Percentiles rank a stretch among this genome's conserved stretches.
phyloP scores from a whole-genome alignment of 1,140 invertebrate genomes.

The Macrocentrus cingulum region DNA sequence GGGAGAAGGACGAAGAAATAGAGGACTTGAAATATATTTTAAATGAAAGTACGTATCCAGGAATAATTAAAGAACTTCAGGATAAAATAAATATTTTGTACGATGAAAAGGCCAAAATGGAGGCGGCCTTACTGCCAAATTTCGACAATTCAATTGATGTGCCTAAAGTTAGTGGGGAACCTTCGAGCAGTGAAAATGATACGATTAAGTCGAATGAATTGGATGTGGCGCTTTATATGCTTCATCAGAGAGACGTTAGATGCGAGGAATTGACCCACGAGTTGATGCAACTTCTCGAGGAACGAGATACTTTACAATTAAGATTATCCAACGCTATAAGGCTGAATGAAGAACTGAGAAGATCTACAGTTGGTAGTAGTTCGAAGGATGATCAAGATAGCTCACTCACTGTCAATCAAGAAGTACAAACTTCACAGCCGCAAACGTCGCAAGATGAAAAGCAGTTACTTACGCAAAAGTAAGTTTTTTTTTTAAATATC shows the following conservation, averaged over 20 bases:
- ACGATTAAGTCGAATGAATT: slow-evolving; percentile 61
- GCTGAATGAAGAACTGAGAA: slow-evolving; percentile 64
- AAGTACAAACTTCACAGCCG: slow-evolving; percentile 41
- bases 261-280: slow-evolving; percentile 88
- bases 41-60: slow-evolving; percentile 46
- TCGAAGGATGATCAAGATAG: too few species aligned
- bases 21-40: slow-evolving; percentile 48
- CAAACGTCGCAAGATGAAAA: slow-evolving; percentile 49
- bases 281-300: slow-evolving; percentile 79
- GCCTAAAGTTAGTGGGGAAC: slow-evolving; percentile 24
- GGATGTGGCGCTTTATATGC: slow-evolving; percentile 80
- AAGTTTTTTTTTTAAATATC: slow-evolving; percentile 34
- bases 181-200: not conserved
- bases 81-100: slow-evolving; percentile 50
- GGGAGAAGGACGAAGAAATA: slow-evolving; percentile 46
- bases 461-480: slow-evolving; percentile 52
- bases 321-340: slow-evolving; percentile 77
- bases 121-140: slow-evolving; percentile 26
- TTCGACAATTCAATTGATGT: not conserved
- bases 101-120: slow-evolving; percentile 46
- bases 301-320: slow-evolving; percentile 80
- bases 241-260: slow-evolving; percentile 83
- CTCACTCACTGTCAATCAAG: slow-evolving; percentile 29
- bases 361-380: slow-evolving; percentile 36
- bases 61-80: slow-evolving; percentile 49